These are phyloP conservation scores for Falco columbarius DNA, from an alignment of 2,797 vertebrate species.

Conservation along the genomic window DNA sequence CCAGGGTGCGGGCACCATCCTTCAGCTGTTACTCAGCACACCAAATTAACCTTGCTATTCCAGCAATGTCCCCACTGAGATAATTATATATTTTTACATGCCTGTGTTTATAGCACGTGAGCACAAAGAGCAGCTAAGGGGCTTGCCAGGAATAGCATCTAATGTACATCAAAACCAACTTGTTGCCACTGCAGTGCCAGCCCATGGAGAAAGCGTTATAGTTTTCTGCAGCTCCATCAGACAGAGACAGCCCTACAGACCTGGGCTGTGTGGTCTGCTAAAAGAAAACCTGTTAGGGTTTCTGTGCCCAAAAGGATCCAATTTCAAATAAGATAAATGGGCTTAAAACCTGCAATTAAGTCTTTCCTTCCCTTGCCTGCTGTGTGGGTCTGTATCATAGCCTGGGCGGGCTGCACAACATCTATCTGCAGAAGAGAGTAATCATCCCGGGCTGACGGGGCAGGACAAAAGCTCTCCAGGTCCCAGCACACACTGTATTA, in stretches of 20 bases:
- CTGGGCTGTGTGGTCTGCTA: neutral
- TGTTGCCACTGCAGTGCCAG: neutral
- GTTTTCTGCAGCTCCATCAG: neutral
- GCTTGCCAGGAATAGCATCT: neutral
- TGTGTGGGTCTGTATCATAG: fast-evolving
- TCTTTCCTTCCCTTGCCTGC: neutral
- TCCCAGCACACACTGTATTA: neutral
- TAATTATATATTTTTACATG: fast-evolving
- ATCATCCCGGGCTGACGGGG: neutral
- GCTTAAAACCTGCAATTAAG: neutral
- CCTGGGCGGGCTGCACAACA: neutral
- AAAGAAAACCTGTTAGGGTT: too few relatives aligned
- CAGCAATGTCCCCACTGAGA: neutral
- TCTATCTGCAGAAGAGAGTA: neutral
- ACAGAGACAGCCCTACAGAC: neutral
- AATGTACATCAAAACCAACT: neutral
- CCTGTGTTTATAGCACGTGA: neutral
- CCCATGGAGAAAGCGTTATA: fast-evolving
- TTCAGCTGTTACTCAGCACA: neutral
- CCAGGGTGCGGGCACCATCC: neutral
- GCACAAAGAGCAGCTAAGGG: neutral
- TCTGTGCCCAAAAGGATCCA: neutral
- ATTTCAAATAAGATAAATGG: neutral
- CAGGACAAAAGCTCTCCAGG: neutral
- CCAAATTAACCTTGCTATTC: neutral